phyloP scores from a whole-genome alignment of 2,113 vertebrate genomes.

The Sus scrofa region DNA sequence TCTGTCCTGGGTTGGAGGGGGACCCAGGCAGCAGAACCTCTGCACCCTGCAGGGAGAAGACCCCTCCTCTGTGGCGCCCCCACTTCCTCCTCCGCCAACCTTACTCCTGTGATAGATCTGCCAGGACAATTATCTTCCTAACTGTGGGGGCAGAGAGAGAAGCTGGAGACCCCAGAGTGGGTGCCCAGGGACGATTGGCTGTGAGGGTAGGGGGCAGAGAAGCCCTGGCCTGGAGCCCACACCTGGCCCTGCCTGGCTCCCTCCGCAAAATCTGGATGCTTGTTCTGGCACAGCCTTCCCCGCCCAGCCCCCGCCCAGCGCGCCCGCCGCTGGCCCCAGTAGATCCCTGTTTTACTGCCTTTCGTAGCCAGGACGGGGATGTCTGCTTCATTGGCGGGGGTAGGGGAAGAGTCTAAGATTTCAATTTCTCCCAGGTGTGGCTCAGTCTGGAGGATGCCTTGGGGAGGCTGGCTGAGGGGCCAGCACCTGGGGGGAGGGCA shows the following conservation, averaged over 20 bases:
- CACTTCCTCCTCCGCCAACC: not conserved
- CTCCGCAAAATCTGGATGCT: slow-evolving; percentile 47
- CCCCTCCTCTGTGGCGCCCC: not conserved
- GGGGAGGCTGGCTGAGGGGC: slow-evolving; percentile 75
- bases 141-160: not conserved
- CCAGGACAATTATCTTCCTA: not conserved
- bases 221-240: slow-evolving; percentile 48
- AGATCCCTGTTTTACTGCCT: slow-evolving; percentile 66
- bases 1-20: not conserved
- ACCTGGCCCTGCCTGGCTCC: not conserved
- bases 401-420: slow-evolving; percentile 77
- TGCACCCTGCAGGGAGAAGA: not conserved
- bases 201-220: not conserved
- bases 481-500: slow-evolving; percentile 46
- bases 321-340: not conserved
- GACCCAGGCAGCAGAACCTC: not conserved
- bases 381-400: slow-evolving; percentile 66
- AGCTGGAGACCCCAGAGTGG: not conserved
- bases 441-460: slow-evolving; percentile 73
- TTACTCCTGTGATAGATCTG: not conserved
- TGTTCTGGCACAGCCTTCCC: slow-evolving; percentile 61
- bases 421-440: slow-evolving; percentile 84
- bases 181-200: not conserved
- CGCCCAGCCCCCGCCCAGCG: no score
- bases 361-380: slow-evolving; percentile 52